Conservation (phyloP, 2,113 vertebrate species). For the Recurvirostra avosetta region DNA sequence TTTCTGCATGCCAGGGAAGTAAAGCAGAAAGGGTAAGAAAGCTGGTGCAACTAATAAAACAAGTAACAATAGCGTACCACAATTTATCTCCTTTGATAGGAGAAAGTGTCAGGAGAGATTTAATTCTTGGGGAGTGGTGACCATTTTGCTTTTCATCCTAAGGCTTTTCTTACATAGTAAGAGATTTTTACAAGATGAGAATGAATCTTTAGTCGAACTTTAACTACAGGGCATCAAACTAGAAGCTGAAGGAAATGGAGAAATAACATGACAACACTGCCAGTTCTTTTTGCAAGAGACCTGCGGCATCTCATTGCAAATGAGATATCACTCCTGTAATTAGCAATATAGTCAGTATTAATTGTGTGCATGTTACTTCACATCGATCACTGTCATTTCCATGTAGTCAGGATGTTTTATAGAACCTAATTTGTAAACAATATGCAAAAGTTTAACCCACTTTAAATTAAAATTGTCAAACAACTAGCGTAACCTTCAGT, state of each 20-base stretch:
- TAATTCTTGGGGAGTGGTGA: not conserved
- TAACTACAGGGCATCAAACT: not conserved
- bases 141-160: not conserved
- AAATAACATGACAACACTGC: not conserved
- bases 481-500: not conserved
- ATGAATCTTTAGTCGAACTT: not conserved
- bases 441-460: not conserved
- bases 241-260: not conserved
- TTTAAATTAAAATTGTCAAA: conserved; percentile 13
- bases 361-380: conserved; percentile 7
- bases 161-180: not conserved
- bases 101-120: not conserved
- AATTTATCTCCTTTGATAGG: not conserved
- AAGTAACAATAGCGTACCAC: not conserved
- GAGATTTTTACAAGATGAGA: not conserved
- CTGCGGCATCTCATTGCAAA: not conserved
- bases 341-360: conserved; percentile 41
- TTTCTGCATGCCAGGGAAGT: not conserved
- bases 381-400: conserved; percentile 42
- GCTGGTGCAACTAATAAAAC: not conserved
- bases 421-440: conserved; percentile 47
- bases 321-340: conserved; percentile 38
- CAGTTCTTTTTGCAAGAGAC: not conserved
- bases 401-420: conserved; percentile 3
- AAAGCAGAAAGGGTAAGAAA: not conserved